Base-by-base conservation (phyloP, 1,140 invertebrate species). In the Lethocerus indicus region DNA sequence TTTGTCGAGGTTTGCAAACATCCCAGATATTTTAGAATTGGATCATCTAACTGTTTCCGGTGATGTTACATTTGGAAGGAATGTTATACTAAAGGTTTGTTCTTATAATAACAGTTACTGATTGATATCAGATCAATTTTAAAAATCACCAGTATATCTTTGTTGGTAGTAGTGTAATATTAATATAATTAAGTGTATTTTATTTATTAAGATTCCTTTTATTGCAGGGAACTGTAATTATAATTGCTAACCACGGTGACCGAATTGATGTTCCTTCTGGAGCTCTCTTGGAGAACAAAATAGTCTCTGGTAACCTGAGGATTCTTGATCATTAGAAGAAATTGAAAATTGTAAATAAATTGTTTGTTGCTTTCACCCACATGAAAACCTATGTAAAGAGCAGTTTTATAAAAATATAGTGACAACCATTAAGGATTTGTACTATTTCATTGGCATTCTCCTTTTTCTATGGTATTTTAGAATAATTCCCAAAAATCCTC, bases 221-320 rank as follows among this genome's bases (percentile, higher is more conserved):
- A 50, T 71, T 77, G 44, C 64, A 91, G 83, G 95, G 95, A 24
- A 98, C 96, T 42, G 96, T 99, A 0, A 98, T 99, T 53, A 95
- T 99, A 51, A 98, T 98, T 61, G 95, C 96, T 2, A 98, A 99
- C 69, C 93, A 98, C 66, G 95, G 96, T 28, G 95, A 98, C 60
- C 74, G 94, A 50, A 99, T 99, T 57, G 94, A 98, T 72, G 93
- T 99, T 57, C 96, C 96, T 14, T 79, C 89, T 14, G 94, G 93
- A 18, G 87, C 94, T 1, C 71, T 90, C 50, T 71, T 99, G 29
- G 96, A 99, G 65, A 98, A 99, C 69, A 99, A 99, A 70, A 98
- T 99, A 57, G 94, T 99, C 0, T 98, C 93, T 21, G 96, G 96
- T 55, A 98, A 98, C 68, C 74, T 99, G 57, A 78, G 95, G 61